Percentiles rank a stretch among this genome's conserved stretches.
phyloP scores from a whole-genome alignment of 2,888 invertebrate species.

The Sminthurinus aureus region DNA sequence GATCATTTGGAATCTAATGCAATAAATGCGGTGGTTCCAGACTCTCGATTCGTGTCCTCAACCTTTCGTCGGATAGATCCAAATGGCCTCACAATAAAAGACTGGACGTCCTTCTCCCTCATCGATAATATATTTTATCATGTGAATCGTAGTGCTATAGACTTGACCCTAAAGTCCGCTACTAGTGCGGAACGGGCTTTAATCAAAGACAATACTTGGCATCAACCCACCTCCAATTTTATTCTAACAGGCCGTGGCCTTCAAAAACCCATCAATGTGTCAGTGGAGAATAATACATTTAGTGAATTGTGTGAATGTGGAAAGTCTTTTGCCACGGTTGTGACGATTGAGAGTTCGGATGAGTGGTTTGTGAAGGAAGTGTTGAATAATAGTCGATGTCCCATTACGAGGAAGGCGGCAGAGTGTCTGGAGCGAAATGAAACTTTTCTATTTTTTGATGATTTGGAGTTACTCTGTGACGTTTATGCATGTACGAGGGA shows the following conservation, averaged over 20 bases:
- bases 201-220: slow-evolving; percentile 70
- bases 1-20: slow-evolving; percentile 46
- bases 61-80: slow-evolving; percentile 69
- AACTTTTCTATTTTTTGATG: slow-evolving; percentile 54
- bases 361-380: slow-evolving; percentile 56
- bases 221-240: slow-evolving; percentile 61
- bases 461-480: slow-evolving; percentile 47
- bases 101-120: slow-evolving; percentile 72
- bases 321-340: slow-evolving; percentile 18
- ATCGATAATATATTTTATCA: slow-evolving; percentile 73
- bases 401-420: slow-evolving; percentile 48
- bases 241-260: slow-evolving; percentile 47
- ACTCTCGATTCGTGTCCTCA: slow-evolving; percentile 45
- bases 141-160: slow-evolving; percentile 68
- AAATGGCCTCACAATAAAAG: slow-evolving; percentile 71
- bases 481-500: slow-evolving; percentile 26
- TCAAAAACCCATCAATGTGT: slow-evolving; percentile 40
- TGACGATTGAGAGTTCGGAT: slow-evolving; percentile 49
- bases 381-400: slow-evolving; percentile 53
- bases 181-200: slow-evolving; percentile 65
- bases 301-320: slow-evolving; percentile 46
- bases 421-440: slow-evolving; percentile 45
- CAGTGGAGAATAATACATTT: slow-evolving; percentile 53
- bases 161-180: slow-evolving; percentile 61
- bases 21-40: slow-evolving; percentile 47